Conservation (phyloP, 2,888 invertebrate genomes). For the Gnatocerus cornutus region DNA sequence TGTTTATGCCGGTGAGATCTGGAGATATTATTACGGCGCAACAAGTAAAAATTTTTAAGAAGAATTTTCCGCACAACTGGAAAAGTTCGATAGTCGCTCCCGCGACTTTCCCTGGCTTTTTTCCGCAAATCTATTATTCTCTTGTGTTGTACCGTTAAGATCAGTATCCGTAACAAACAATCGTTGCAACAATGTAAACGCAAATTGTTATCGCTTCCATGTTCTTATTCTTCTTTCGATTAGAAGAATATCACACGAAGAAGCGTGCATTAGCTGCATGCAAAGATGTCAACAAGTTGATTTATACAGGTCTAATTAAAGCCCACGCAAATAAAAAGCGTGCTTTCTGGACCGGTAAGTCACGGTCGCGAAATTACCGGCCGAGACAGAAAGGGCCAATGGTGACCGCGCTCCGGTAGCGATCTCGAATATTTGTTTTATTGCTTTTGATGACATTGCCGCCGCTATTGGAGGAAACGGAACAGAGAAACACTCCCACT, state of each 20-base stretch:
- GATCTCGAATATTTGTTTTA: slow-evolving; percentile 62
- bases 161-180: slow-evolving; percentile 21
- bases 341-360: slow-evolving; percentile 57
- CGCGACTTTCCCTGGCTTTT: slow-evolving; percentile 12
- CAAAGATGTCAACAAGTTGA: slow-evolving; percentile 37
- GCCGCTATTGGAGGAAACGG: slow-evolving; percentile 61
- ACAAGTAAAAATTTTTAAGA: slow-evolving; percentile 19
- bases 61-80: too few species aligned
- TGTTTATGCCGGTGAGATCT: slow-evolving; percentile 14
- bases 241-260: slow-evolving; percentile 19
- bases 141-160: slow-evolving; percentile 8
- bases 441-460: slow-evolving; percentile 62
- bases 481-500: slow-evolving; percentile 60
- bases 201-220: slow-evolving; percentile 16
- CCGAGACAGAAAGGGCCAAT: slow-evolving; percentile 55
- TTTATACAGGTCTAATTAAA: slow-evolving; percentile 34
- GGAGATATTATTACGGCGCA: slow-evolving; percentile 13
- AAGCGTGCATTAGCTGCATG: slow-evolving; percentile 31
- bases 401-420: slow-evolving; percentile 53
- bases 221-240: slow-evolving; percentile 2
- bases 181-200: slow-evolving; percentile 9
- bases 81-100: too few species aligned
- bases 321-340: slow-evolving; percentile 28
- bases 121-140: not conserved
- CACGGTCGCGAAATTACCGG: slow-evolving; percentile 53